Percentiles rank a stretch among this genome's conserved stretches.
Conservation (phyloP, 2,797 vertebrate species). For the Spinibarbus caldwelli region DNA sequence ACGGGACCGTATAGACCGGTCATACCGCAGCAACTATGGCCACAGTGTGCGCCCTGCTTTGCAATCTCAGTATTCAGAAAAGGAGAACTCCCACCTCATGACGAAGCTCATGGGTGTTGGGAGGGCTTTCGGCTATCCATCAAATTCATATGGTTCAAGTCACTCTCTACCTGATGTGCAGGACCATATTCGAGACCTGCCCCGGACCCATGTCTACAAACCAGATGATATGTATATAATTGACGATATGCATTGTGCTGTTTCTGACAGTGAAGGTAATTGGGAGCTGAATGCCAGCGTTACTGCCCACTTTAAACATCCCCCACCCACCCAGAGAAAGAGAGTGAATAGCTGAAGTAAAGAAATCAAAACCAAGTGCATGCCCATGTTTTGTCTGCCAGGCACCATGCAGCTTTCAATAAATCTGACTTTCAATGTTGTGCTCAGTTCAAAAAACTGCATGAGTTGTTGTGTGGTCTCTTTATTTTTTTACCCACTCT, state of each 20-base stretch:
- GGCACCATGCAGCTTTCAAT: conserved; percentile 72
- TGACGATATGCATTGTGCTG: conserved; percentile 98
- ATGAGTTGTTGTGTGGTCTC: conserved; percentile 77
- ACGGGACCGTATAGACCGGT: conserved; percentile 82
- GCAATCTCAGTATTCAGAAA: conserved; percentile 90
- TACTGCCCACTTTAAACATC: conserved; percentile 80
- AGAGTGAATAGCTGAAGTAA: conserved; percentile 74
- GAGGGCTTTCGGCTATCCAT: conserved; percentile 82
- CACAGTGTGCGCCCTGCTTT: conserved; percentile 82
- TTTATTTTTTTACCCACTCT: conserved; percentile 59
- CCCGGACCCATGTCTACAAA: conserved; percentile 94
- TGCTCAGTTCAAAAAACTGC: conserved; percentile 73
- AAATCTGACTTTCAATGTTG: conserved; percentile 68
- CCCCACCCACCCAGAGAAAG: conserved; percentile 81
- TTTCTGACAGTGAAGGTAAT: conserved; percentile 99
- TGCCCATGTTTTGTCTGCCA: conserved; percentile 77
- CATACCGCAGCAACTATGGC: conserved; percentile 84
- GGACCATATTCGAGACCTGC: conserved; percentile 95
- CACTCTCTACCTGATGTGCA: conserved; percentile 99
- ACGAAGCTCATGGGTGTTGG: conserved; percentile 85
- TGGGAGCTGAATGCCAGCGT: conserved; percentile 82
- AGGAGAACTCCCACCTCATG: conserved; percentile 89
- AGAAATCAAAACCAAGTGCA: conserved; percentile 77
- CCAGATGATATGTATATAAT: conserved; percentile 97
- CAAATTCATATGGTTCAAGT: conserved; percentile 96